Evolutionary conservation across 2,797 vertebrate genomes (phyloP).

Genomic region (Oreochromis mossambicus): DNA sequence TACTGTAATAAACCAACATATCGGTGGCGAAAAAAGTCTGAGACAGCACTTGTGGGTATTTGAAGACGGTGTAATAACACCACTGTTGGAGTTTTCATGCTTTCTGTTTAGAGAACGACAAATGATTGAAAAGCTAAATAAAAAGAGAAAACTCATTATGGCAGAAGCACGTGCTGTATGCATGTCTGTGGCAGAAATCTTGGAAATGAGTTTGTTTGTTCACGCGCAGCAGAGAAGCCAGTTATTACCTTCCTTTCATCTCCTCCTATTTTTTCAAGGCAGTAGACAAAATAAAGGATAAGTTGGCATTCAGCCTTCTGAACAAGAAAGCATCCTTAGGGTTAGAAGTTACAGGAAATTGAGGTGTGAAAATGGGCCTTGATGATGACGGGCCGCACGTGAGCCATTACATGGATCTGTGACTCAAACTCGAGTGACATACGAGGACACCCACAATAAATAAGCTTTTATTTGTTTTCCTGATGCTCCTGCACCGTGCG

Average conservation of each 20-base stretch:
- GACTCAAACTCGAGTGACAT: background rate
- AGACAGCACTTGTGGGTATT: background rate
- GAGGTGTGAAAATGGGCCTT: background rate
- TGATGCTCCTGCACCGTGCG: background rate
- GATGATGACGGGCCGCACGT: background rate
- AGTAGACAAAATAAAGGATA: background rate
- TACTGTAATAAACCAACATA: background rate
- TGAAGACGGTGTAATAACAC: background rate
- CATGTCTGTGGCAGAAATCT: background rate
- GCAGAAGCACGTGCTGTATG: background rate
- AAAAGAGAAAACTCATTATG: background rate
- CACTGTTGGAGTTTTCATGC: background rate
- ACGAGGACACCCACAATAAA: background rate
- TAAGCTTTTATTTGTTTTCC: background rate
- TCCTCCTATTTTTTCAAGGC: constrained; percentile 4
- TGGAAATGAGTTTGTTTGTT: constrained; percentile 5
- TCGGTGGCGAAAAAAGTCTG: fast-evolving
- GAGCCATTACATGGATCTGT: background rate
- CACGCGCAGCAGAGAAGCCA: background rate
- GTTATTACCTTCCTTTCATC: constrained; percentile 10
- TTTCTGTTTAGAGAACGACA: background rate
- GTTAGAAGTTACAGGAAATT: constrained; percentile 13
- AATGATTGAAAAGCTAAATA: background rate
- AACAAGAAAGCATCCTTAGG: background rate
- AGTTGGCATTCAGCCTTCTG: background rate